A percentile compares a stretch with the other conserved stretches of the same genome.
phyloP scores from a whole-genome alignment of 2,888 invertebrate genomes.

The Drosophila mercatorum region DNA sequence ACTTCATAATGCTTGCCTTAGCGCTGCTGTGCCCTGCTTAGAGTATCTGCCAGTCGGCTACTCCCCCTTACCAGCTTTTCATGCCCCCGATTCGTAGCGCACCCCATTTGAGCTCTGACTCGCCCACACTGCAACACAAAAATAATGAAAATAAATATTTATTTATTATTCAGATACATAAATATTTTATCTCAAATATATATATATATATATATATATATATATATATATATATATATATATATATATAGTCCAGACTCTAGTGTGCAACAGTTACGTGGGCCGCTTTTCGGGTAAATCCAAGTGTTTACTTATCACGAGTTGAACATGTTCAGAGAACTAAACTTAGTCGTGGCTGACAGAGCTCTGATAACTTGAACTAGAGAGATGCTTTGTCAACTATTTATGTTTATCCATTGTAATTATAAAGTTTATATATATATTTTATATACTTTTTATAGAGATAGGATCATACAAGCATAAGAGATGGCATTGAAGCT shows the following conservation, averaged over 20 bases:
- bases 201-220: background rate
- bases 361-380: background rate
- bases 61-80: background rate
- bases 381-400: background rate
- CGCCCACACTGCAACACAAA: background rate
- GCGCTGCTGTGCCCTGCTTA: background rate
- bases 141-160: background rate
- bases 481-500: background rate
- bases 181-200: background rate
- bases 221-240: background rate
- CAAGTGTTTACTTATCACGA: background rate
- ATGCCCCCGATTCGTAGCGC: slow-evolving; percentile 33
- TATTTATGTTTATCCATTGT: background rate
- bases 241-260: no score
- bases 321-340: background rate
- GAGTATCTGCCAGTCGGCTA: background rate
- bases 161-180: background rate
- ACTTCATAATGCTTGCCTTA: no score
- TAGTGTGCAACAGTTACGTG: background rate
- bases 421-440: no score
- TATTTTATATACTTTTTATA: background rate
- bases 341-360: background rate
- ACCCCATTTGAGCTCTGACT: slow-evolving; percentile 24
- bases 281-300: no score
- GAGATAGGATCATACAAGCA: background rate